These are phyloP conservation scores for Sminthopsis crassicaudata DNA, from an alignment of 2,113 vertebrate species.

Conservation along the genomic window DNA sequence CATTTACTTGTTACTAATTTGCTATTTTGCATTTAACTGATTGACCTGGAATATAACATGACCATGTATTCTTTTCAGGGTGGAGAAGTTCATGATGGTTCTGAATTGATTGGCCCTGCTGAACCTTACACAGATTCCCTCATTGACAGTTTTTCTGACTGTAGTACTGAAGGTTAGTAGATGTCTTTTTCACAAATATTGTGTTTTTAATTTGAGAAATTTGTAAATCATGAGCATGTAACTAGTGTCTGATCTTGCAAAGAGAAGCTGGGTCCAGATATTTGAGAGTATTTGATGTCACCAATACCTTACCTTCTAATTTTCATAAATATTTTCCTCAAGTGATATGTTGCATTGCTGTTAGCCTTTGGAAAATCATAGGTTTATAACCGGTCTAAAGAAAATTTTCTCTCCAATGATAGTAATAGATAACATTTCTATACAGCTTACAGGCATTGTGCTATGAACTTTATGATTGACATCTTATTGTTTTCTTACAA, in stretches of 20 bases:
- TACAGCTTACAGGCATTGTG: background rate
- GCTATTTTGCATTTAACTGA: background rate
- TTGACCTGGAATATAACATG: slow-evolving; percentile 13
- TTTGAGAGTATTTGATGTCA: slow-evolving; percentile 5
- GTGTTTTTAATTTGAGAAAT: background rate
- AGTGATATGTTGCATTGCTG: background rate
- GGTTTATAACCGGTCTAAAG: background rate
- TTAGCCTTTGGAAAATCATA: background rate
- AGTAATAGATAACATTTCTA: background rate
- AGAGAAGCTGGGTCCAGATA: background rate
- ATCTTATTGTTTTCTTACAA: too few species aligned
- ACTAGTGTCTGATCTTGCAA: background rate
- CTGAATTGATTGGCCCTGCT: slow-evolving; percentile 96
- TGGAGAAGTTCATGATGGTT: slow-evolving; percentile 95
- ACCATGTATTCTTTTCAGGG: slow-evolving; percentile 84
- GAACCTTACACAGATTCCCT: slow-evolving; percentile 90
- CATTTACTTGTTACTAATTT: slow-evolving; percentile 14
- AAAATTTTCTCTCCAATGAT: background rate
- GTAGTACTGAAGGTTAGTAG: slow-evolving; percentile 93
- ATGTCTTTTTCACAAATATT: background rate
- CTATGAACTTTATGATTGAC: background rate
- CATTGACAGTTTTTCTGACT: slow-evolving; percentile 91
- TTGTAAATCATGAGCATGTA: background rate
- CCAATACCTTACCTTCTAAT: background rate
- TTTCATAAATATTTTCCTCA: background rate